phyloP scores from a whole-genome alignment of 30 jellyfish, hydroid and myxozoan genomes.

The Catostylus mosaicus region DNA sequence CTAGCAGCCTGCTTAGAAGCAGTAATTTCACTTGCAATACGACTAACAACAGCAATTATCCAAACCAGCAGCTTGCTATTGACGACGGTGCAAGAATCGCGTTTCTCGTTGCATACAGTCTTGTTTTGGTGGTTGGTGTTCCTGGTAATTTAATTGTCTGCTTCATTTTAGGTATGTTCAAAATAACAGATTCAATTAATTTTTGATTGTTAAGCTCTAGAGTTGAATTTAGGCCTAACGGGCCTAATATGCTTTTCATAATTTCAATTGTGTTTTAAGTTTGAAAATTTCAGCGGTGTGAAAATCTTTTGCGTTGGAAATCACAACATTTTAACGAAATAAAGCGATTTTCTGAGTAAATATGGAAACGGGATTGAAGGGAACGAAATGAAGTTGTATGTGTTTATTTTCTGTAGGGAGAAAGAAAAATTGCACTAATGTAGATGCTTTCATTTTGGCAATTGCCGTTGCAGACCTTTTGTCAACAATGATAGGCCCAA shows the following conservation, averaged over 20 bases:
- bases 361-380: no score
- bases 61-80: no score
- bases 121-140: neutral
- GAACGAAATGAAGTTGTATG: no score
- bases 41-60: neutral
- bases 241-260: no score
- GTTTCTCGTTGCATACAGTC: neutral
- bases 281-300: no score
- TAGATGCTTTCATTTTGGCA: neutral
- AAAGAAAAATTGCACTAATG: neutral
- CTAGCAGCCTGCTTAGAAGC: neutral
- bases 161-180: neutral
- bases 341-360: no score
- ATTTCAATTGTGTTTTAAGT: no score
- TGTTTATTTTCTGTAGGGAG: neutral
- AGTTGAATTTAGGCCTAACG: no score
- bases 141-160: neutral
- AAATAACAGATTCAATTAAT: no score
- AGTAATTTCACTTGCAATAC: neutral
- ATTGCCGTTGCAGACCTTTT: neutral
- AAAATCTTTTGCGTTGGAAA: no score
- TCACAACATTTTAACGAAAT: no score
- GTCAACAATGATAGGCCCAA: neutral
- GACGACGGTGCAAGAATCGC: neutral
- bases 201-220: no score